These are phyloP conservation scores for Typhlomys cinereus DNA, from an alignment of 2,113 vertebrate genomes.

Conservation along the genomic window DNA sequence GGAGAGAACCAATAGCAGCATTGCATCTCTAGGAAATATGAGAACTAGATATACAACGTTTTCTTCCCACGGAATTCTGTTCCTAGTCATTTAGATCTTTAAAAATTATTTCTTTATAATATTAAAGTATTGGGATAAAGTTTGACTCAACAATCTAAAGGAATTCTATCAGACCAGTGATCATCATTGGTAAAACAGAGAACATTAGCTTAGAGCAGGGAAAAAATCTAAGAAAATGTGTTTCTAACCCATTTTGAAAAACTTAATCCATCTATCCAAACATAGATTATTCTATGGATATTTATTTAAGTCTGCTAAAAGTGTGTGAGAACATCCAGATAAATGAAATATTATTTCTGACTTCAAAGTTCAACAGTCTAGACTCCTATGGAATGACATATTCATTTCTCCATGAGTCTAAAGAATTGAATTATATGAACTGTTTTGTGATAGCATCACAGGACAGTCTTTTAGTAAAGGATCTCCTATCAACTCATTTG, in stretches of 20 bases:
- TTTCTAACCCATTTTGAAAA: constrained; percentile 45
- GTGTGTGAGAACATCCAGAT: not conserved
- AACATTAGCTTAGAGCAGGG: not conserved
- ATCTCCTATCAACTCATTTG: constrained; percentile 44
- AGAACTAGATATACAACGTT: not conserved
- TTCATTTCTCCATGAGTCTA: constrained; percentile 14
- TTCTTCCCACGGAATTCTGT: constrained; percentile 43
- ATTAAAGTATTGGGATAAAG: not conserved
- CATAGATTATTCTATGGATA: not conserved
- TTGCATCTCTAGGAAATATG: constrained; percentile 23
- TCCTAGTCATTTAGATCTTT: not conserved
- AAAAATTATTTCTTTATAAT: not conserved
- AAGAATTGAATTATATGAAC: not conserved
- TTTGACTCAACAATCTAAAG: not conserved
- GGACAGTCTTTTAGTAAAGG: constrained; percentile 12
- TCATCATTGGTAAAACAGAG: not conserved
- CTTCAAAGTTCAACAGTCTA: constrained; percentile 10
- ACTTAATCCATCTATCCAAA: not conserved
- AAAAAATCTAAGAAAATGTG: not conserved
- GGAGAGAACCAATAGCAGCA: not conserved
- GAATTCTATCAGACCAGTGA: constrained; percentile 2
- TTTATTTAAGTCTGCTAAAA: constrained; percentile 54
- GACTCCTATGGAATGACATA: constrained; percentile 42
- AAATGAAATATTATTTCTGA: constrained; percentile 15
- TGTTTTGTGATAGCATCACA: constrained; percentile 18